Base-by-base conservation (phyloP, 2,888 invertebrate genomes). In the Horisme vitalbata region DNA sequence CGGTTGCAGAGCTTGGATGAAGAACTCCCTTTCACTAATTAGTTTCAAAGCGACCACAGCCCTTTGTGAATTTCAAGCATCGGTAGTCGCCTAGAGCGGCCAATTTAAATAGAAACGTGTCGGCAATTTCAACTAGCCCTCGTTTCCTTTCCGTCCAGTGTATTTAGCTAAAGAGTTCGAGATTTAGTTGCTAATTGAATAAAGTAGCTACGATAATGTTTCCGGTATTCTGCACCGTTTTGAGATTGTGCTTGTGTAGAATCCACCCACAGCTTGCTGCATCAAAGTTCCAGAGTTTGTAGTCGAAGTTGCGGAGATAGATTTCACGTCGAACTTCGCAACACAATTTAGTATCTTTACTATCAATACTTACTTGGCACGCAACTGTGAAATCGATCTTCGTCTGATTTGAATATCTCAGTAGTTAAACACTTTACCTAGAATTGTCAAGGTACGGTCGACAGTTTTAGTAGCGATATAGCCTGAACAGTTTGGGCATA, bases 201-300 rank as follows among this genome's bases (percentile, higher is more conserved):
- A 65, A 77, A 59, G 54, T 72, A 70, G 71, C 60, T 69, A 55
- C 60, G 62, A 65, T 54, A 64, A 64, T 61, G 59, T 68, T 59
- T 66, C 55, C 55, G 57, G 66, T 65, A 67, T 62, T 47, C 57
- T 76, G 82, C 83, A 83, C 83, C 69, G 67, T 69, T 62, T 63
- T 55, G 57, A 68, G 65, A 69, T 66, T 71, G 74, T 75, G 82
- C 79, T 83, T 85, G 81, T 76, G 79, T 86, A 85, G 85, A 78
- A 79, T 86, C 89, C 81, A 79, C 85, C 89, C 81, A 76, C 77
- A 81, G 88, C 87, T 88, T 89, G 89, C 89, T 89, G 89, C 89
- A 89, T 88, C 89, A 87, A 86, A 80, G 68, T 81, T 75, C 76
- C 57, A 62, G 57, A 60, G 61, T 65, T 66, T 65, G 59, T 56